These are phyloP conservation scores for Arbacia lixula DNA, from an alignment of 53 echinoderm and acorn worm species.

Conservation along the genomic window DNA sequence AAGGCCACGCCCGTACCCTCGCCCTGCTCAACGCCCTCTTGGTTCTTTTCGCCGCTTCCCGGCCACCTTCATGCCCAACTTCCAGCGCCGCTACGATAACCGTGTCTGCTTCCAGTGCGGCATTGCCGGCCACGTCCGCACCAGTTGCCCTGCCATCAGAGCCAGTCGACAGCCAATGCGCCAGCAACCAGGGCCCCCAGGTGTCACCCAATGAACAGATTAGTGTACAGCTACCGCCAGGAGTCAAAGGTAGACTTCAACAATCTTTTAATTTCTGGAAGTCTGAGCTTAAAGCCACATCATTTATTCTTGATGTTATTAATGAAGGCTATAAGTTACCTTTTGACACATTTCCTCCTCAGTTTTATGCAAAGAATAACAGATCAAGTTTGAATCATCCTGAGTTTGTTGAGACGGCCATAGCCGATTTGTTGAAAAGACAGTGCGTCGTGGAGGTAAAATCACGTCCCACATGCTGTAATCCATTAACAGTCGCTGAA, in stretches of 20 bases:
- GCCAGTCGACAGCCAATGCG: background rate
- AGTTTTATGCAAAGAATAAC: conserved; percentile 42
- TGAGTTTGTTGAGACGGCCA: conserved; percentile 50
- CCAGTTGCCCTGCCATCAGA: background rate
- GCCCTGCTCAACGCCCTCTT: background rate
- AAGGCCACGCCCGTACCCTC: background rate
- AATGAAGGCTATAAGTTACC: conserved; percentile 45
- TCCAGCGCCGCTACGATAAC: background rate
- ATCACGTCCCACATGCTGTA: conserved; percentile 45
- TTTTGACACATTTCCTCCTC: conserved; percentile 19
- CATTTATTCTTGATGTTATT: conserved; percentile 28
- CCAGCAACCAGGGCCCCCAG: background rate
- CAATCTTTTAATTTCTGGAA: conserved; percentile 15
- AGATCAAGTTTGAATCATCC: conserved; percentile 52
- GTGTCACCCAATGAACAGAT: background rate
- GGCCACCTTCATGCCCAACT: background rate
- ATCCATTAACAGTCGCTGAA: conserved; percentile 43
- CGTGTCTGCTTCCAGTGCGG: conserved; percentile 49
- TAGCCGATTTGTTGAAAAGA: conserved; percentile 44
- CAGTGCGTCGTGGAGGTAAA: conserved; percentile 26
- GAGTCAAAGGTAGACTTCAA: background rate
- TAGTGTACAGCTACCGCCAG: background rate
- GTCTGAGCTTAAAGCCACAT: conserved; percentile 25
- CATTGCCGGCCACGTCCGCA: conserved; percentile 33
- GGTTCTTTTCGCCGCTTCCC: background rate